A percentile compares a stretch with the other conserved stretches of the same genome.
These are phyloP conservation scores for Pilophorus perplexus DNA, from an alignment of 2,888 invertebrate species.

Conservation along the genomic window DNA sequence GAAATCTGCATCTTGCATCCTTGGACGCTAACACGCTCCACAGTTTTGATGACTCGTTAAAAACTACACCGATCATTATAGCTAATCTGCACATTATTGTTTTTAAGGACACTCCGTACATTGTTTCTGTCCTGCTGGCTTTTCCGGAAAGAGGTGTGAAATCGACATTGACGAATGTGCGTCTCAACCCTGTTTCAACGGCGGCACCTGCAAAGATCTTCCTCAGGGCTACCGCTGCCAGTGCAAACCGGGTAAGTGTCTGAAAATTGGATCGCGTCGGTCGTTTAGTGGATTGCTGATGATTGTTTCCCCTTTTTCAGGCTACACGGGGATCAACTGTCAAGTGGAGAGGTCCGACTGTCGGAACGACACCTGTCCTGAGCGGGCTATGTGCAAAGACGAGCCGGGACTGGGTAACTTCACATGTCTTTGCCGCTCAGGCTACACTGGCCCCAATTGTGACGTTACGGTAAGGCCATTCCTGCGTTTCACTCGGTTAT, in stretches of 20 bases:
- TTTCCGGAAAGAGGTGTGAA: slow-evolving; percentile 89
- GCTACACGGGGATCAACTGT: slow-evolving; percentile 90
- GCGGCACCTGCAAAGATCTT: slow-evolving; percentile 85
- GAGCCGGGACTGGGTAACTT: slow-evolving; percentile 84
- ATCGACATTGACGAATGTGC: slow-evolving; percentile 93
- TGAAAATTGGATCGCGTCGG: not conserved
- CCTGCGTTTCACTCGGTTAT: no score
- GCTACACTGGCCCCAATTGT: slow-evolving; percentile 90
- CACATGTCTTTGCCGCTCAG: slow-evolving; percentile 89
- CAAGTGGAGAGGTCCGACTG: slow-evolving; percentile 91
- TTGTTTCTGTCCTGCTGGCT: slow-evolving; percentile 92
- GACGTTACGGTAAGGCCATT: slow-evolving; percentile 79
- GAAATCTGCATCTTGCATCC: no score
- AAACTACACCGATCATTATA: no score
- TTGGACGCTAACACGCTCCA: no score
- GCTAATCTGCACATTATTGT: not conserved
- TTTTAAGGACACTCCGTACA: slow-evolving; percentile 71
- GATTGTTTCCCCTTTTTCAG: slow-evolving; percentile 44
- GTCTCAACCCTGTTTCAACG: slow-evolving; percentile 90
- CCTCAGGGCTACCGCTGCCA: slow-evolving; percentile 90
- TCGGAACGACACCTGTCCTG: slow-evolving; percentile 84
- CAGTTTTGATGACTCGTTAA: no score
- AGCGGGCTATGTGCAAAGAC: slow-evolving; percentile 95
- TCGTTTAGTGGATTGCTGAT: no score
- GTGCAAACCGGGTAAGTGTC: slow-evolving; percentile 66